Base-by-base conservation (phyloP, 2,888 invertebrate genomes). In the Nymphalis urticae region DNA sequence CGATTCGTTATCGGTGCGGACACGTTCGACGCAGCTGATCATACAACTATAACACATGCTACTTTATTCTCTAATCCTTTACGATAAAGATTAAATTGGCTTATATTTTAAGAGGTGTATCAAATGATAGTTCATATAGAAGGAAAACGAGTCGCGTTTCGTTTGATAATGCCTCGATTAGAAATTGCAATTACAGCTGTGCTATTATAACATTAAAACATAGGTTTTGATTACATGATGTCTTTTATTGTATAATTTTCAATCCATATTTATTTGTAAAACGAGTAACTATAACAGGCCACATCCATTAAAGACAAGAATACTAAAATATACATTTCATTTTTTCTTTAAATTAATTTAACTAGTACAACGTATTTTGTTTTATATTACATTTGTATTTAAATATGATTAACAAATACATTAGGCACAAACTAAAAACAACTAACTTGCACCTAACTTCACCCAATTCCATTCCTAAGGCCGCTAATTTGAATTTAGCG, bases 1-100 rank as follows among this genome's bases (percentile, higher is more conserved):
- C 78, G 75, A 79, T 79, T 80, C 75, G 77, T 79, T 81, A 80
- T 79, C 79, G 75, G 64, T 64, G 51, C 58, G 63, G 70, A 64
- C 70, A 74, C 73, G 70, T 75, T 66, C 65, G 54, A 58, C 71
- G 75, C 77, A 77, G 75, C 76, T 76, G 75, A 77, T 72, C 73
- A 75, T 70, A 77, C 75, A 76, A 32, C 36, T 17, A 42, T 48
- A 51, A 10, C 61, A 36, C 21, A 66, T 27, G 32, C 48, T 24
- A 67, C 58, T 56, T 48, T 63, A 47, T 54, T 17, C 69, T 47
- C 7, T 64, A 64, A 48, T n/a, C 2, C 19, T 51, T 27, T 9
- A 16, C 0, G 5, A 2, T 59, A 59, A 71, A 50, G 50, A 48
- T 53, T 6, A 27, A 27, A 63, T 36, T 68, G n/a, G 51, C 17